A percentile compares a stretch with the other conserved stretches of the same genome.
Conservation (phyloP, 2,888 invertebrate genomes). For the Athripsodes cinereus region DNA sequence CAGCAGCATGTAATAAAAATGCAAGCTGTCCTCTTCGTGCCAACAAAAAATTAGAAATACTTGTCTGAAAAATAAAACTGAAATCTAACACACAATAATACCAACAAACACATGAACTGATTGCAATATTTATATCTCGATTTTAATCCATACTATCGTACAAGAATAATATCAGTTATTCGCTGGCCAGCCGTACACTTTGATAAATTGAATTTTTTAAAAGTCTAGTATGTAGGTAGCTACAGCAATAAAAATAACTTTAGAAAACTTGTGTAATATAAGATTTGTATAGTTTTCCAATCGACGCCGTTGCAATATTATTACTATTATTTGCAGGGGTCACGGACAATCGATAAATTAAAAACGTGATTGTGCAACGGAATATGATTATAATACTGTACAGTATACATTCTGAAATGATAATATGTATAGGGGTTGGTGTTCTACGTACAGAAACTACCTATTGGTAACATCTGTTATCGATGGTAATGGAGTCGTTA, state of each 20-base stretch:
- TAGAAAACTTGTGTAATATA: not conserved
- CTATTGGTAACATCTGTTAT: not conserved
- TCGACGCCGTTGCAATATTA: constrained; percentile 1
- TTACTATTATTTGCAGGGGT: constrained; percentile 5
- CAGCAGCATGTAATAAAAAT: too few relatives aligned
- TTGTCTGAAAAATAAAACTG: too few relatives aligned
- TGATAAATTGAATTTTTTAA: not conserved
- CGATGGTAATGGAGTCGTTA: not conserved
- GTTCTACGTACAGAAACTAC: not conserved
- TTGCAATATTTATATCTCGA: too few relatives aligned
- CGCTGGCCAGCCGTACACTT: too few relatives aligned
- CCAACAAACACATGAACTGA: too few relatives aligned
- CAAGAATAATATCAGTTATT: too few relatives aligned
- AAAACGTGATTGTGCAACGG: constrained; percentile 15
- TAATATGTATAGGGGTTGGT: not conserved
- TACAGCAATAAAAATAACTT: too few relatives aligned
- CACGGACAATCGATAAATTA: constrained; percentile 21
- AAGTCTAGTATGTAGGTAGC: not conserved
- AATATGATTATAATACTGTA: not conserved
- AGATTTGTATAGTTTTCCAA: not conserved
- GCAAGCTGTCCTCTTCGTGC: too few relatives aligned
- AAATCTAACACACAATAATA: too few relatives aligned
- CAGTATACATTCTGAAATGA: not conserved
- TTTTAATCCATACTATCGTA: too few relatives aligned
- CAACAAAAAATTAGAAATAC: too few relatives aligned